Evolutionary conservation across 2,888 invertebrate genomes (phyloP).

Genomic region (Athetis lepigone): DNA sequence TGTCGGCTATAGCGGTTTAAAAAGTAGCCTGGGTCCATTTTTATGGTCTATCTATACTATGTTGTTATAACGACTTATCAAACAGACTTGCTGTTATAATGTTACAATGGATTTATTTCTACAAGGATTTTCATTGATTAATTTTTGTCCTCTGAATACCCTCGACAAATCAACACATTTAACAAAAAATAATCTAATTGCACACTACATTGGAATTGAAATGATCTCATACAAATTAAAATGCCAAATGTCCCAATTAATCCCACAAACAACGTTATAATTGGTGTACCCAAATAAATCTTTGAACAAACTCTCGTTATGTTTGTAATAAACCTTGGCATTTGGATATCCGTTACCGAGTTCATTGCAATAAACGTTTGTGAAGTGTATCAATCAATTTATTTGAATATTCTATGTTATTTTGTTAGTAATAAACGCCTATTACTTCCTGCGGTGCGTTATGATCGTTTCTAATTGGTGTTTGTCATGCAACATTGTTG

Average conservation of each 20-base stretch:
- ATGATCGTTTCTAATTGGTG: constrained; percentile 23
- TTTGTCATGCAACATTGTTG: constrained; percentile 14
- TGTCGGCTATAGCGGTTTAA: too few relatives aligned
- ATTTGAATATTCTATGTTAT: constrained; percentile 33
- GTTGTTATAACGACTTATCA: too few relatives aligned
- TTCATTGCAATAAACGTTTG: constrained; percentile 65
- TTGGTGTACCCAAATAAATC: constrained; percentile 51
- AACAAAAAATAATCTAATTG: constrained; percentile 23
- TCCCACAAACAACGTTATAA: constrained; percentile 36
- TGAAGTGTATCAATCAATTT: constrained; percentile 75
- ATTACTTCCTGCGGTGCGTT: constrained; percentile 22
- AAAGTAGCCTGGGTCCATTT: too few relatives aligned
- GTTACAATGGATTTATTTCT: too few relatives aligned
- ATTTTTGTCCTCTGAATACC: constrained; percentile 3
- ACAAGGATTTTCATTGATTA: background rate
- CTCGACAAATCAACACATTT: constrained; percentile 21
- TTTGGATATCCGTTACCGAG: constrained; percentile 77
- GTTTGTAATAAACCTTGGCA: constrained; percentile 79
- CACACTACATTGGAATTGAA: constrained; percentile 4
- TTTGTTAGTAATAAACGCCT: constrained; percentile 44
- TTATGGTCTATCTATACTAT: too few relatives aligned
- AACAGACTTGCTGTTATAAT: too few relatives aligned
- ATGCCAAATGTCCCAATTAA: constrained; percentile 35
- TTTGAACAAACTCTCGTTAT: constrained; percentile 54
- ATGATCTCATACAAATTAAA: constrained; percentile 38